Percentiles rank a stretch among this genome's conserved stretches.
phyloP scores from a whole-genome alignment of 2,113 vertebrate genomes.

The Coryphaenoides rupestris region DNA sequence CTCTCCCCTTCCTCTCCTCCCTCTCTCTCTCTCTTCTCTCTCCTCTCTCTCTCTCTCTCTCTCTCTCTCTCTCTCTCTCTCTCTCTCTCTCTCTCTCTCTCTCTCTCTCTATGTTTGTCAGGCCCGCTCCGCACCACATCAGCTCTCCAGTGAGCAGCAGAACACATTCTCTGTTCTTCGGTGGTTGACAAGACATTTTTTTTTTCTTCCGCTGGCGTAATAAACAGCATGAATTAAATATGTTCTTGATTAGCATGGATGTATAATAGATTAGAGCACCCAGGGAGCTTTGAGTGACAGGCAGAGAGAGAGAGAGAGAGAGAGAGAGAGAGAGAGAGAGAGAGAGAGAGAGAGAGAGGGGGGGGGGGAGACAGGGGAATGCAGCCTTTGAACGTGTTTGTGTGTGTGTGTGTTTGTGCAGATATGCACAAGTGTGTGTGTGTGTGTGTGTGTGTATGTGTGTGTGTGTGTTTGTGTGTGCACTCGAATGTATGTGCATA shows the following conservation, averaged over 20 bases:
- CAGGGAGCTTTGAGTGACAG: constrained; percentile 19
- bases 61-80: no score
- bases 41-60: no score
- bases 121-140: no score
- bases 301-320: background rate
- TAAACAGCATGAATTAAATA: constrained; percentile 57
- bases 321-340: constrained; percentile 8
- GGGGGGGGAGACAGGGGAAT: background rate
- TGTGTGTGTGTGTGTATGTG: no score
- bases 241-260: constrained; percentile 49
- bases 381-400: background rate
- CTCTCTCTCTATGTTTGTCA: no score
- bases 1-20: no score
- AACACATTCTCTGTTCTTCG: constrained; percentile 8
- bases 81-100: no score
- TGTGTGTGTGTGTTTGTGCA: no score
- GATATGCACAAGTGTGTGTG: no score
- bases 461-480: no score
- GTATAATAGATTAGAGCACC: constrained; percentile 46
- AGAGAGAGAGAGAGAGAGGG: constrained; percentile 25
- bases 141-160: background rate
- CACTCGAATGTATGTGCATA: no score
- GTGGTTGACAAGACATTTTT: constrained; percentile 32
- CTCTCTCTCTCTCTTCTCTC: no score
- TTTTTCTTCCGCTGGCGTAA: constrained; percentile 22